These are phyloP conservation scores for Cynopterus brachyotis DNA, from an alignment of 2,113 vertebrate species.

Conservation along the genomic window DNA sequence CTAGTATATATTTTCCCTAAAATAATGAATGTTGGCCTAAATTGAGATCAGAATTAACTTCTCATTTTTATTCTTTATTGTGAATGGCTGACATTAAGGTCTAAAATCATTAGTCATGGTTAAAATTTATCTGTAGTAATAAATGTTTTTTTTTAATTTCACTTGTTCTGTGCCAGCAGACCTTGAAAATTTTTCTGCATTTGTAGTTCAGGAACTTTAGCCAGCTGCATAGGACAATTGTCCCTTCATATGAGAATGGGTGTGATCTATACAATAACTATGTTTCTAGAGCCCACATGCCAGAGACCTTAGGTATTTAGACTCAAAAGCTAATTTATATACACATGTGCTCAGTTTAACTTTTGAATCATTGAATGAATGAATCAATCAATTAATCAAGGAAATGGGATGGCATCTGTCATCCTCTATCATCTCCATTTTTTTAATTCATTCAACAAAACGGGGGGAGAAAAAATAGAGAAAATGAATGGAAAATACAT, in stretches of 20 bases:
- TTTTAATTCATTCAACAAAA: neutral
- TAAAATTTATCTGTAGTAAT: neutral
- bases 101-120: neutral
- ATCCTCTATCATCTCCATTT: neutral
- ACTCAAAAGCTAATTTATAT: neutral
- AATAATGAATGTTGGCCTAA: neutral
- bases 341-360: neutral
- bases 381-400: neutral
- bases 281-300: neutral
- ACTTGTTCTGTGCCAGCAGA: neutral
- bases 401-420: neutral
- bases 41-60: neutral
- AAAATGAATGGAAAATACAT: neutral
- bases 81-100: neutral
- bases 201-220: neutral
- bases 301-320: neutral
- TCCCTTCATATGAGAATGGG: neutral
- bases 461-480: too few species aligned
- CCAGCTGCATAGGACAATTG: neutral
- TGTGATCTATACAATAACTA: neutral
- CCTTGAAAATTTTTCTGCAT: neutral
- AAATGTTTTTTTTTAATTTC: neutral
- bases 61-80: slow-evolving; percentile 30
- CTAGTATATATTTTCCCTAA: neutral
- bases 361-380: neutral